Base-by-base conservation (phyloP, 2,797 vertebrate species). In the Myotis daubentonii region DNA sequence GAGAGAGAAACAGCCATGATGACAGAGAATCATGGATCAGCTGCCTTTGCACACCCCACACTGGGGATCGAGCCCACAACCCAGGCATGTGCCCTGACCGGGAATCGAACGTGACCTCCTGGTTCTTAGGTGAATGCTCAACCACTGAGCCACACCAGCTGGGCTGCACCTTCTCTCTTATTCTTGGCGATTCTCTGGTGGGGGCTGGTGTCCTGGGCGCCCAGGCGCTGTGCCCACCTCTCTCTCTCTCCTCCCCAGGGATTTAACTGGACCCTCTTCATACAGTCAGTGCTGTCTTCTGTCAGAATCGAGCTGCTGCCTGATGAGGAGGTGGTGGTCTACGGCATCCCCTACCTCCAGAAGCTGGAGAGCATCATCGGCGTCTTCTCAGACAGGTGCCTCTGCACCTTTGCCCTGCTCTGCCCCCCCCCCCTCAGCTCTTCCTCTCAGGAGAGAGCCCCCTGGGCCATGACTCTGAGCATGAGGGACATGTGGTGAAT, bases 201-300 rank as follows among this genome's bases (percentile, higher is more conserved):
- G 33, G 13, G 30, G 20, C 76, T 66, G 10, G 28, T 66, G 15
- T 75, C 81, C 7, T 44, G 17, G 60, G 9, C 6, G 9, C 60
- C n/a, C 44, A 12, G 30, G 33, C 33, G 22, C 28, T 1, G 1
- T 28, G 22, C 47, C 72, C n/a, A 13, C 49, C 70, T 36, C 76
- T 36, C 71, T 47, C 41, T 44, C 44, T 41, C 6, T 16, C n/a
- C 65, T 12, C 57, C 71, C 38, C 97, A 99, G 99, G 99, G 99
- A 33, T 99, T 99, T 96, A 99, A 99, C 97, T 99, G 99, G 99
- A 99, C 99, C 1, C 98, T 98, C 74, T 99, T 99, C 97, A 98
- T 99, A 95, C 99, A 99, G 96, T 98, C 98, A 0, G 98, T 99
- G 81, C 98, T 99, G 97, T 98, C 99, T 28, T 99, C 99, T 8